These are phyloP conservation scores for Campoletis raptor DNA, from an alignment of 2,888 invertebrate genomes.

Conservation along the genomic window DNA sequence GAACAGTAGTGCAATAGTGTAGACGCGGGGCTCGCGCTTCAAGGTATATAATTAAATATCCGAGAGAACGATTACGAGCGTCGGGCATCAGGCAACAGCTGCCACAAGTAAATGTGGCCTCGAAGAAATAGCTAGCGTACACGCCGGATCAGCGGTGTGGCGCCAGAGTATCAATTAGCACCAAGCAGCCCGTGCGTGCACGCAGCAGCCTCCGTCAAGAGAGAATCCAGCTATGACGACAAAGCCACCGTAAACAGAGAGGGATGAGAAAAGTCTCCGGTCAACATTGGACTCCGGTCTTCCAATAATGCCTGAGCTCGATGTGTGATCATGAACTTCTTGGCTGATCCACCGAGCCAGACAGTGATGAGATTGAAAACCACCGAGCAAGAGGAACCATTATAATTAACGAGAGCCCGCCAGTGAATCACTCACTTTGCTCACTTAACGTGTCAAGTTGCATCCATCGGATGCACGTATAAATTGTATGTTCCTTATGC, in stretches of 20 bases:
- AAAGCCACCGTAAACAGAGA: constrained; percentile 59
- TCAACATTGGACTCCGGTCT: constrained; percentile 36
- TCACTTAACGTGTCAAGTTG: constrained; percentile 58
- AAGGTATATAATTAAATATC: constrained; percentile 69
- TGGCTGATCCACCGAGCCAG: constrained; percentile 44
- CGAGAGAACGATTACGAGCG: constrained; percentile 61
- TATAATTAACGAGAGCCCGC: constrained; percentile 62
- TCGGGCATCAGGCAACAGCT: constrained; percentile 30
- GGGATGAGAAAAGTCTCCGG: constrained; percentile 51
- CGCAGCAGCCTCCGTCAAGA: constrained; percentile 30
- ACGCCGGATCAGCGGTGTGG: constrained; percentile 54
- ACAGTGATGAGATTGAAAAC: constrained; percentile 67
- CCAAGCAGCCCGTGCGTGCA: constrained; percentile 54
- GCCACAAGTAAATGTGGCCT: constrained; percentile 51
- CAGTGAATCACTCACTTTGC: constrained; percentile 59
- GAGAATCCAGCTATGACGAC: constrained; percentile 42
- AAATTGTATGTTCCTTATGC: constrained; percentile 38
- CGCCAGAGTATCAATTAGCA: constrained; percentile 71
- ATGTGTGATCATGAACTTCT: not conserved
- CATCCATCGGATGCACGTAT: constrained; percentile 33
- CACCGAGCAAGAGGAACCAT: constrained; percentile 57
- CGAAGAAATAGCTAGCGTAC: constrained; percentile 60
- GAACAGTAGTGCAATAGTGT: constrained; percentile 44
- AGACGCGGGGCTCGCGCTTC: constrained; percentile 54
- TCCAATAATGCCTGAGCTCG: constrained; percentile 1